Evolutionary conservation across 2,888 invertebrate genomes (phyloP), one percentile per base, ranked within the genome.

Genomic region (Anorthoa munda): DNA sequence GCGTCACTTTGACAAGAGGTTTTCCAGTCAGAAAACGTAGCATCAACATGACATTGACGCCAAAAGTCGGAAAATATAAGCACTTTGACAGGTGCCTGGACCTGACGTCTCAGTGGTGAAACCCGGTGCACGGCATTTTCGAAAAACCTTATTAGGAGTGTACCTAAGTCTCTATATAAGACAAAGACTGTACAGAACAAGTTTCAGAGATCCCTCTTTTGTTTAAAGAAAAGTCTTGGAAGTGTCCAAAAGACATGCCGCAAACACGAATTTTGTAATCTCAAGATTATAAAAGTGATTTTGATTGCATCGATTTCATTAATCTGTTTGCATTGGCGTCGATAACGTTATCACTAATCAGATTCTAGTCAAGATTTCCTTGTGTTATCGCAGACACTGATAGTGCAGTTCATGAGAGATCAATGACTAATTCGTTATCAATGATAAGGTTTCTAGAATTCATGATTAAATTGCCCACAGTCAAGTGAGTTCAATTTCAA

Each of bases 251-350:
- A 11, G 23, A 45, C 15, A 21, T 17, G 13, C 46, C 31, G 31
- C 23, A n/a, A 74, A 46, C 23, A 50, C 17, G 12, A n/a, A 18
- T 39, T 18, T n/a, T 75, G 26, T 60, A 58, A 76, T 68, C 51
- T 5, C 17, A 51, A 66, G 48, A 51, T 79, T 64, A 61, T 68
- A 17, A 50, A 63, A 63, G n/a, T 66, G 64, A 73, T 59, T 75
- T 73, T 55, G 56, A 82, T 76, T 60, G 69, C 64, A 76, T 72
- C 65, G 59, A 82, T 79, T 75, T 60, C 46, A 67, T 65, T 66
- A 64, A 79, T 75, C 67, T 66, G 46, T 66, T 60, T 72, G 66
- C 60, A 75, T 69, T 81, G 56, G 23, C 51, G 4, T 45, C 39
- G 77, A 82, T 79, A 77, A 59, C 7, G 59, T 63, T 23, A 77